Evolutionary conservation across 1,140 invertebrate genomes (phyloP), one percentile per base, ranked within the genome.

Genomic region (Drosophila truncata): DNA sequence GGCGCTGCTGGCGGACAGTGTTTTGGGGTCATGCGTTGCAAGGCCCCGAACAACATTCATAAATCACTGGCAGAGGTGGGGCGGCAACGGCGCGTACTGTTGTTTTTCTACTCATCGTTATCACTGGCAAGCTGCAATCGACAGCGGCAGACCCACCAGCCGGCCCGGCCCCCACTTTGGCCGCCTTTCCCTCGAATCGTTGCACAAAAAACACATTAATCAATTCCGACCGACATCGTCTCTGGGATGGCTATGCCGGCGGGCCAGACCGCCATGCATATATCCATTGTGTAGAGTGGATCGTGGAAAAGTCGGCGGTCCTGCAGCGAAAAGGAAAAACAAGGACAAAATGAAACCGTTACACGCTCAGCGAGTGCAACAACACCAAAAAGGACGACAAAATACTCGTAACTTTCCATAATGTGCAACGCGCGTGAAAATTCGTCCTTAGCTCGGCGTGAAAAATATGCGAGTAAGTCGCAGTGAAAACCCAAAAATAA

Each of bases 21-120:
- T 87, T 87, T 88, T 88, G 84, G 85, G 84, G 84, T 87, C 84
- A 88, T 78, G 77, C 84, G 80, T 84, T 84, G 80, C 80, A 87
- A 84, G 75, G 84, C 84, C 80, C 85, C 80, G 73, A 87, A 87
- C 85, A 87, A 87, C 80, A 71, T 79, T 80, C 82, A 87, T 87
- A 87, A 87, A 87, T 87, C 84, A 87, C 83, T 78, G 54, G 67
- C 72, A 80, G 77, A 35, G 71, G 69, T 65, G 58, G 62, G 60
- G 62, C 37, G 47, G 44, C 23, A 20, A 42, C 55, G 49, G 31
- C 47, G 47, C 47, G 27, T 31, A 58, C 44, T 72, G 61, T 73
- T 82, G 60, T 86, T 87, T 79, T 77, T 87, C 63, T 88, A 77
- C 80, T 77, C 84, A 81, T 88, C 84, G 85, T 87, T 87, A 87